Conservation (phyloP, 2,888 invertebrate species). For the Nudaria mundana region DNA sequence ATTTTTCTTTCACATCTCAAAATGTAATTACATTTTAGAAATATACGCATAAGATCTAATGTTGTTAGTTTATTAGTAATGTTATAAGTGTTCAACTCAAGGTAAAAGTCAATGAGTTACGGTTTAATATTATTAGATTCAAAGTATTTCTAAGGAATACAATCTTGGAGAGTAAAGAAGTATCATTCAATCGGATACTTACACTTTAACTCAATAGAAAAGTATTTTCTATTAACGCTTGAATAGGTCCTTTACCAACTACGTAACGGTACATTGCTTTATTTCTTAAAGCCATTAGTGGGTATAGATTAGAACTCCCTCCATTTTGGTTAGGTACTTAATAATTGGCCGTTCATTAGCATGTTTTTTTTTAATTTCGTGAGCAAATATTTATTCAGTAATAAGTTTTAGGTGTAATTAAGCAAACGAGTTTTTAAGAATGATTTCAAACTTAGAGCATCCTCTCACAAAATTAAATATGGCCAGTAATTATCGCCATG, state of each 20-base stretch:
- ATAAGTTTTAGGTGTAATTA: background rate
- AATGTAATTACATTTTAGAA: background rate
- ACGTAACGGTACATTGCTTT: slow-evolving; percentile 18
- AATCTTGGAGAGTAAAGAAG: background rate
- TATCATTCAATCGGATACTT: background rate
- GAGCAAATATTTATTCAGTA: background rate
- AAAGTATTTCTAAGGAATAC: background rate
- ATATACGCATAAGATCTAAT: background rate
- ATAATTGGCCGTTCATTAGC: slow-evolving; percentile 12
- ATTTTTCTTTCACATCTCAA: background rate
- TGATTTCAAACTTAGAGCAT: too few relatives aligned
- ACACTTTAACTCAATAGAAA: slow-evolving; percentile 1
- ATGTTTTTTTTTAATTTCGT: background rate
- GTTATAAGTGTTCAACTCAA: background rate
- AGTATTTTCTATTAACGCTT: slow-evolving; percentile 16
- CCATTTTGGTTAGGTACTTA: slow-evolving; percentile 1
- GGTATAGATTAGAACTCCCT: slow-evolving; percentile 15
- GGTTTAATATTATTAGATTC: background rate
- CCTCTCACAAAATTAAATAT: too few relatives aligned
- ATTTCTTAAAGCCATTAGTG: slow-evolving; percentile 8
- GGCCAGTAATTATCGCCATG: too few relatives aligned
- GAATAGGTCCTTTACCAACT: slow-evolving; percentile 20
- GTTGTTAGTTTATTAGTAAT: too few relatives aligned
- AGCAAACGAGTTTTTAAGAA: too few relatives aligned
- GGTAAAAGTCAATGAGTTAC: background rate